Evolutionary conservation across 2,113 vertebrate genomes (phyloP).

Genomic region (Myiozetetes cayanensis): DNA sequence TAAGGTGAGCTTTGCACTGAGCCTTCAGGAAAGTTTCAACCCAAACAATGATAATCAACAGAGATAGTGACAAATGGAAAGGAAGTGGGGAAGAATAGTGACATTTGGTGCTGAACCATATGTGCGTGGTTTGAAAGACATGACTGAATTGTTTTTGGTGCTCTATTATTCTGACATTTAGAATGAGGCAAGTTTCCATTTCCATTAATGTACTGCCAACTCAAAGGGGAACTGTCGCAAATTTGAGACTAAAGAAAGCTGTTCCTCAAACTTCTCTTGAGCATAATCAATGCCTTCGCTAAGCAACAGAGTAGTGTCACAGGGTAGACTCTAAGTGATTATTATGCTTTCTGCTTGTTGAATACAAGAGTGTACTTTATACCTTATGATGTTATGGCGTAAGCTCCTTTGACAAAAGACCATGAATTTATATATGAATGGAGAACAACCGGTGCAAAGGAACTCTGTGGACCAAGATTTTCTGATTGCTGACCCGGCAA

Average conservation of each 20-base stretch:
- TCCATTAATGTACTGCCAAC: slow-evolving; percentile 85
- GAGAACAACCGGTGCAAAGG: neutral
- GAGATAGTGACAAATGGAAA: slow-evolving; percentile 65
- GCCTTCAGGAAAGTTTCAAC: slow-evolving; percentile 61
- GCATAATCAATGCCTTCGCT: slow-evolving; percentile 73
- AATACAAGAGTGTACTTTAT: neutral
- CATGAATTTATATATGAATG: neutral
- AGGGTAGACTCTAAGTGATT: neutral
- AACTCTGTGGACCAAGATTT: neutral
- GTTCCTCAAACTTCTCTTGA: slow-evolving; percentile 79
- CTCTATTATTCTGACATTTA: slow-evolving; percentile 87
- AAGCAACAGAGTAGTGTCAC: slow-evolving; percentile 52
- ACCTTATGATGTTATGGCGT: neutral
- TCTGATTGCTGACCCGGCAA: neutral
- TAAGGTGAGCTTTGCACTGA: slow-evolving; percentile 43
- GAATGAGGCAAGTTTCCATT: slow-evolving; percentile 86
- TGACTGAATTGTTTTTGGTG: slow-evolving; percentile 86
- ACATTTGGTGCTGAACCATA: slow-evolving; percentile 85
- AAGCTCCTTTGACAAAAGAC: neutral
- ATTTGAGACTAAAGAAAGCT: slow-evolving; percentile 86
- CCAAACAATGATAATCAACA: slow-evolving; percentile 68
- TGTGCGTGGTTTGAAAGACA: slow-evolving; percentile 87
- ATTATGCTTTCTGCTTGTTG: neutral
- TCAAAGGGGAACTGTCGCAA: slow-evolving; percentile 81
- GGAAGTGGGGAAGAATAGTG: slow-evolving; percentile 76